Evolutionary conservation across 2,113 vertebrate genomes (phyloP).

Genomic region (Clarias magur): DNA sequence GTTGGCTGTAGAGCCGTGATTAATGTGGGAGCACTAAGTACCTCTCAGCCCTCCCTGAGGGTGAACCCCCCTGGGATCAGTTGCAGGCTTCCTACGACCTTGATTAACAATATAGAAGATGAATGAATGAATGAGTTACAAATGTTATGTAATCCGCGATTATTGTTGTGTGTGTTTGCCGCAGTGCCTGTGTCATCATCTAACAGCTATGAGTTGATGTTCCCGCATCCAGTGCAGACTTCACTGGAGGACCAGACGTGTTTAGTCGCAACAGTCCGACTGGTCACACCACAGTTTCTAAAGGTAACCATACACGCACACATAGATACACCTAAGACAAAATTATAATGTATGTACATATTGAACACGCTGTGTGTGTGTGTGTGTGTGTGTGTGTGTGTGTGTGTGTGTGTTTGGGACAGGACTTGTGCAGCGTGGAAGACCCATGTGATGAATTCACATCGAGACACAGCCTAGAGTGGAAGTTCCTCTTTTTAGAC

Average conservation of each 20-base stretch:
- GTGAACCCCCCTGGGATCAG: too few relatives aligned
- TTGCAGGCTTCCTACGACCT: too few relatives aligned
- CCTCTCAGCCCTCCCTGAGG: too few relatives aligned
- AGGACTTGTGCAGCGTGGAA: conserved; percentile 81
- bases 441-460: conserved; percentile 79
- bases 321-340: neutral
- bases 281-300: conserved; percentile 80
- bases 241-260: conserved; percentile 85
- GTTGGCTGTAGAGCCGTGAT: too few relatives aligned
- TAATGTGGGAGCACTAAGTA: too few relatives aligned
- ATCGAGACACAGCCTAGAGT: conserved; percentile 82
- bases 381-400: conserved; percentile 7
- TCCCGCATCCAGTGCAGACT: conserved; percentile 77
- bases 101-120: too few relatives aligned
- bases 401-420: conserved; percentile 41
- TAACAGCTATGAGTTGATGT: conserved; percentile 78
- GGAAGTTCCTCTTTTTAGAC: conserved; percentile 82
- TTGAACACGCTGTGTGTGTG: neutral
- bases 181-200: conserved; percentile 84
- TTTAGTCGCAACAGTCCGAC: conserved; percentile 85
- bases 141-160: neutral
- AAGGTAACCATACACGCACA: conserved; percentile 72
- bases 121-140: too few relatives aligned
- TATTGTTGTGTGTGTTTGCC: conserved; percentile 51
- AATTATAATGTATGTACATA: neutral